Evolutionary conservation across 2,888 invertebrate species (phyloP).

Genomic region (Eupithecia exiguata): DNA sequence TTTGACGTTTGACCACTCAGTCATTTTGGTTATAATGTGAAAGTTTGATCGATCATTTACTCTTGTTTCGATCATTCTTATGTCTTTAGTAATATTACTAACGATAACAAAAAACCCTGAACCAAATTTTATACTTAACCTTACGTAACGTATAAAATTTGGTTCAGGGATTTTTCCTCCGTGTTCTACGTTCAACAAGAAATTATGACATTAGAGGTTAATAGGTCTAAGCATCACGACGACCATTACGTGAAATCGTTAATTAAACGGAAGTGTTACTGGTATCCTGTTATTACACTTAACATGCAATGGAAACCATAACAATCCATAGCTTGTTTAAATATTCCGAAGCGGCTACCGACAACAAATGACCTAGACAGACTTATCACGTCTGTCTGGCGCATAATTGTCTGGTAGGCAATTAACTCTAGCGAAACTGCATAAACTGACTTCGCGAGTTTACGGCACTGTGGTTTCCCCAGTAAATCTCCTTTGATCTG

Average conservation of each 20-base stretch:
- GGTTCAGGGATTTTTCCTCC: background rate
- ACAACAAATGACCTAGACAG: conserved; percentile 74
- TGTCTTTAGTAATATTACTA: background rate
- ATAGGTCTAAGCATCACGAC: too few relatives aligned
- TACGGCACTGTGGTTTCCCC: conserved; percentile 21
- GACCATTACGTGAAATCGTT: background rate
- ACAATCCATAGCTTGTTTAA: conserved; percentile 47
- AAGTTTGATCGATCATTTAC: background rate
- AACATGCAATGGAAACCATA: background rate
- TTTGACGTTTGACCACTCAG: background rate
- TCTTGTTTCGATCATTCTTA: background rate
- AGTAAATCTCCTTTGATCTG: conserved; percentile 2
- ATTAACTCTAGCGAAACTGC: conserved; percentile 67
- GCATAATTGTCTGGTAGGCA: conserved; percentile 73
- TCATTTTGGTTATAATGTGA: background rate
- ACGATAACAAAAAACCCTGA: background rate
- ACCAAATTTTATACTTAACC: too few relatives aligned
- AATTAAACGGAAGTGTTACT: background rate
- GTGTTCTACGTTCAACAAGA: background rate
- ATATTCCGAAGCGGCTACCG: conserved; percentile 54
- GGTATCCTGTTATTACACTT: background rate
- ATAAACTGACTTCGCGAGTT: conserved; percentile 42
- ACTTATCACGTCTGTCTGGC: conserved; percentile 73
- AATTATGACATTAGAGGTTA: background rate
- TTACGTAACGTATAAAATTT: background rate